Conservation (phyloP, 2,888 invertebrate genomes). For the Drosophila mulleri region DNA sequence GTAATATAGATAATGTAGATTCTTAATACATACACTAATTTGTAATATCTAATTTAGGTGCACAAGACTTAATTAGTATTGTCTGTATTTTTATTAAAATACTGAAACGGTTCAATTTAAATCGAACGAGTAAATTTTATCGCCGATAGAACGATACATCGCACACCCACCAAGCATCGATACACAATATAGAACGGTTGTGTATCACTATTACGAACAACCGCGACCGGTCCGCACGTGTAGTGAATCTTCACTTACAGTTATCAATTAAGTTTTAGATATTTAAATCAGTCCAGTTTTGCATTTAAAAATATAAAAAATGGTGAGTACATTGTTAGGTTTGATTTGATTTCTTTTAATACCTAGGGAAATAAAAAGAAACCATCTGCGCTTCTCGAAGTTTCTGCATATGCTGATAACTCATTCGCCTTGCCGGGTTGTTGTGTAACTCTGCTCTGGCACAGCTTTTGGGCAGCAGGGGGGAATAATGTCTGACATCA, state of each 20-base stretch:
- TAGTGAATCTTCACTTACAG: constrained; percentile 39
- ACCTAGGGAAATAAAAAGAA: neutral
- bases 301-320: constrained; percentile 66
- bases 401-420: constrained; percentile 51
- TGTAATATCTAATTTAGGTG: too few species aligned
- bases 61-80: too few species aligned
- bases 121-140: neutral
- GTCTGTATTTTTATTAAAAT: neutral
- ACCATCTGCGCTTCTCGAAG: constrained; percentile 48
- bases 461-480: constrained; percentile 7
- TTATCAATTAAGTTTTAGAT: constrained; percentile 44
- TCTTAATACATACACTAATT: neutral
- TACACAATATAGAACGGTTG: constrained; percentile 1
- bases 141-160: constrained; percentile 34
- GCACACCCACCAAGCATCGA: constrained; percentile 14
- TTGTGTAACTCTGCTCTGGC: constrained; percentile 70
- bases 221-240: constrained; percentile 57
- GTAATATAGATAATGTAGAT: neutral
- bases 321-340: constrained; percentile 50
- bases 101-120: neutral
- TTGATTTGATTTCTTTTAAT: neutral
- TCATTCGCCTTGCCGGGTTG: constrained; percentile 49
- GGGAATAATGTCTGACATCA: constrained; percentile 18
- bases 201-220: constrained; percentile 50
- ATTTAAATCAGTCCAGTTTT: constrained; percentile 57